Percentiles rank a stretch among this genome's conserved stretches.
These are phyloP conservation scores for Salvelinus fontinalis DNA, from an alignment of 2,113 vertebrate species.

Conservation along the genomic window DNA sequence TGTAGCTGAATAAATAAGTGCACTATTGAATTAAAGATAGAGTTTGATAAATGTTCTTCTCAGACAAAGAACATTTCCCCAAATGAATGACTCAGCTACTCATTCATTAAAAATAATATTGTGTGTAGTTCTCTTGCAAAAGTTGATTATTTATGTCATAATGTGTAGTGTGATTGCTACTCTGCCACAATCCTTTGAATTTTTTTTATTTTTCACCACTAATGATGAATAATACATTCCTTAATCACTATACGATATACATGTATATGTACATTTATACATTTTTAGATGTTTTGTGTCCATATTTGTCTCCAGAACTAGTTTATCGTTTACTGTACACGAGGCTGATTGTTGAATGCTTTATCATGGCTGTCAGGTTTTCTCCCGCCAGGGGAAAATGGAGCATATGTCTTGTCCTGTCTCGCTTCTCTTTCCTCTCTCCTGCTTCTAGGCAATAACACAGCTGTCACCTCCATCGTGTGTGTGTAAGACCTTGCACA, in stretches of 20 bases:
- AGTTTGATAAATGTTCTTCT: neutral
- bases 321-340: constrained; percentile 4
- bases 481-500: constrained; percentile 1
- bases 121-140: neutral
- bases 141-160: neutral
- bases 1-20: neutral
- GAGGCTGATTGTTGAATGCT: constrained; percentile 29
- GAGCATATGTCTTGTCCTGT: constrained; percentile 58
- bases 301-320: neutral
- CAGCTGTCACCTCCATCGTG: constrained; percentile 63
- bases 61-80: neutral
- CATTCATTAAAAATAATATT: neutral
- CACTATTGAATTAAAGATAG: neutral
- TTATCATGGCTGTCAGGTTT: constrained; percentile 48
- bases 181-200: neutral
- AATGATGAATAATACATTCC: neutral
- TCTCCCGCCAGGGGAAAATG: constrained; percentile 43
- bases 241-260: neutral
- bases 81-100: neutral
- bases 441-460: constrained; percentile 56
- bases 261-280: neutral
- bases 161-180: neutral
- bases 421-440: constrained; percentile 41
- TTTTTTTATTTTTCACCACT: neutral
- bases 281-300: neutral